Evolutionary conservation across 2,888 invertebrate species (phyloP).

Genomic region (Nudaria mundana): DNA sequence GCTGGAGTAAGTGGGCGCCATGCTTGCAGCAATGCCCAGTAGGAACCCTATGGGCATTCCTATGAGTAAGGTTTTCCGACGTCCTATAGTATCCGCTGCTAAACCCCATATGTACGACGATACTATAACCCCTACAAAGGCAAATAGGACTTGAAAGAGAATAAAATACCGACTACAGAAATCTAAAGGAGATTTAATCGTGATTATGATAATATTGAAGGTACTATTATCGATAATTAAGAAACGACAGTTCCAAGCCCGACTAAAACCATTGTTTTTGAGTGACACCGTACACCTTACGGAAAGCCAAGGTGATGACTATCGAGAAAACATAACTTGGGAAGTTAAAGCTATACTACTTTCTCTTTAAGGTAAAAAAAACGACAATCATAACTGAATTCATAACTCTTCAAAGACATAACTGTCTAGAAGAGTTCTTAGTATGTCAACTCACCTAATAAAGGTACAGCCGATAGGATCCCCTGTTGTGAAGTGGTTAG

Average conservation of each 20-base stretch:
- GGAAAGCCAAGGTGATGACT: too few species aligned
- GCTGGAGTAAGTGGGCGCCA: conserved; percentile 51
- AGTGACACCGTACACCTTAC: too few species aligned
- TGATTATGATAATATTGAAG: background rate
- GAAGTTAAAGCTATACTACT: too few species aligned
- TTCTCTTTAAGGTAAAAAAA: too few species aligned
- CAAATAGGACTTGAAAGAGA: too few species aligned
- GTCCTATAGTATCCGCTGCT: conserved; percentile 60
- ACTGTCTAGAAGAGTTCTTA: too few species aligned
- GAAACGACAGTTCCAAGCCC: too few species aligned
- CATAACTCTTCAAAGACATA: too few species aligned
- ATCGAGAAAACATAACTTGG: background rate
- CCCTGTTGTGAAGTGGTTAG: conserved; percentile 84
- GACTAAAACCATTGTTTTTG: too few species aligned
- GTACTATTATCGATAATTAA: background rate
- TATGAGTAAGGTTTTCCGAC: conserved; percentile 49
- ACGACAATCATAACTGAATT: too few species aligned
- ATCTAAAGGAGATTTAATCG: too few species aligned
- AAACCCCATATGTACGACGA: conserved; percentile 68
- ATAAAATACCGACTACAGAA: too few species aligned
- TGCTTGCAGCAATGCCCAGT: conserved; percentile 49
- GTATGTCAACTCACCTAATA: conserved; percentile 52
- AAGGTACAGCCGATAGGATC: conserved; percentile 70
- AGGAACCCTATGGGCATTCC: conserved; percentile 59
- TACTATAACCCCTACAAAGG: conserved; percentile 50